A percentile compares a stretch with the other conserved stretches of the same genome.
phyloP scores from a whole-genome alignment of 2,888 invertebrate species.

The Caenorhabditis drosophilae region DNA sequence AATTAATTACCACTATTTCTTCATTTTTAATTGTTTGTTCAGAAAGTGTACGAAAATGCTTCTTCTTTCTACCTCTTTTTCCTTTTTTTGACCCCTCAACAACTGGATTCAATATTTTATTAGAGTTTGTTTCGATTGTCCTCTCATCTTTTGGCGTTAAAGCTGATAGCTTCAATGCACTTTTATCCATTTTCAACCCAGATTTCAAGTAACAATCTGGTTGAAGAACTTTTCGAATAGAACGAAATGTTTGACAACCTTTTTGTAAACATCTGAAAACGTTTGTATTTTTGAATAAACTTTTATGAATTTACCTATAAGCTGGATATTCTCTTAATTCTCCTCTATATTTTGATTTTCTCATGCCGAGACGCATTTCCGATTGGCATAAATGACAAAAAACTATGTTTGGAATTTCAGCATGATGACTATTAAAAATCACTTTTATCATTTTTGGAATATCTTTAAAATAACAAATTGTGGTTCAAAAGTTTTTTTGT shows the following conservation, averaged over 20 bases:
- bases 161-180: no score
- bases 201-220: no score
- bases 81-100: conserved; percentile 1
- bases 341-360: conserved; percentile 17
- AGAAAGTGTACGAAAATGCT: no score
- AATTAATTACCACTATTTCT: no score
- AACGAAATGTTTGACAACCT: conserved; percentile 29
- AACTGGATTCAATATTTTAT: no score
- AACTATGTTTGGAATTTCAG: conserved; percentile 4
- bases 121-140: no score
- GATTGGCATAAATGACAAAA: conserved; percentile 9
- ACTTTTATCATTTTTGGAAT: neutral
- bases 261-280: conserved; percentile 28
- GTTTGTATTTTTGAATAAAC: no score
- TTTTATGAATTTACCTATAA: conserved; percentile 15
- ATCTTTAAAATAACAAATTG: neutral
- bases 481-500: no score
- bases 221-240: conserved; percentile 5
- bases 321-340: conserved; percentile 19
- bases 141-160: no score
- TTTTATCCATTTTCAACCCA: no score
- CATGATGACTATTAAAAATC: neutral
- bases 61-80: no score
- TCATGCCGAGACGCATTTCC: conserved; percentile 16
- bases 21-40: no score